These are phyloP conservation scores for Gnatocerus cornutus DNA, from an alignment of 2,888 invertebrate genomes.

Conservation along the genomic window DNA sequence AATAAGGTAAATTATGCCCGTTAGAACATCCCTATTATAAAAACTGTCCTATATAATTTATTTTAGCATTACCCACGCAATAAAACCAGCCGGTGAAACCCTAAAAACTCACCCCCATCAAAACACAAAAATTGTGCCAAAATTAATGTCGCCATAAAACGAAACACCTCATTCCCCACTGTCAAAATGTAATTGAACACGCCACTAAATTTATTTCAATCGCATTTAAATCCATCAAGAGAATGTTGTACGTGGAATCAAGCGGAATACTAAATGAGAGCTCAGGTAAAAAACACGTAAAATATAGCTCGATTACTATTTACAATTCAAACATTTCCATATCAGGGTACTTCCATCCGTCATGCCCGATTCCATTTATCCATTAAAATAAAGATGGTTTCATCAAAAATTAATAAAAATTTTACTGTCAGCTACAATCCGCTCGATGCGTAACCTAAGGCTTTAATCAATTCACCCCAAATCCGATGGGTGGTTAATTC, in stretches of 20 bases:
- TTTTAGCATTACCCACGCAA: constrained; percentile 20
- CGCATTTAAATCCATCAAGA: constrained; percentile 2
- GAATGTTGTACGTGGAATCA: not conserved
- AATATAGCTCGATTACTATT: not conserved
- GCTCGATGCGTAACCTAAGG: constrained; percentile 22
- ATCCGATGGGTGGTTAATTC: constrained; percentile 29
- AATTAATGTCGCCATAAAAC: not conserved
- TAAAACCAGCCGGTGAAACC: constrained; percentile 10
- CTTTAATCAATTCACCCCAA: constrained; percentile 28
- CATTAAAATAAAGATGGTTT: constrained; percentile 7
- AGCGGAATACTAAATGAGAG: constrained; percentile 21
- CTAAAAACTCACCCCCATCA: constrained; percentile 2
- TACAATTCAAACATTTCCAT: not conserved
- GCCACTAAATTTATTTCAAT: constrained; percentile 6
- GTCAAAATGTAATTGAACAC: not conserved
- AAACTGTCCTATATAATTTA: constrained; percentile 23
- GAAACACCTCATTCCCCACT: not conserved
- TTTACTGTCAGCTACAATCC: constrained; percentile 1
- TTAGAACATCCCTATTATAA: constrained; percentile 19
- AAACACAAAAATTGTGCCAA: constrained; percentile 4
- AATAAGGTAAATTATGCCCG: constrained; percentile 26
- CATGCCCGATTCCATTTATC: not conserved
- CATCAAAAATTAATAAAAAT: constrained; percentile 24
- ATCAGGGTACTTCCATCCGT: not conserved
- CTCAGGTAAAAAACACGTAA: not conserved